A percentile compares a stretch with the other conserved stretches of the same genome.
Conservation (phyloP, 2,888 invertebrate species). For the Loripinus fragilis region DNA sequence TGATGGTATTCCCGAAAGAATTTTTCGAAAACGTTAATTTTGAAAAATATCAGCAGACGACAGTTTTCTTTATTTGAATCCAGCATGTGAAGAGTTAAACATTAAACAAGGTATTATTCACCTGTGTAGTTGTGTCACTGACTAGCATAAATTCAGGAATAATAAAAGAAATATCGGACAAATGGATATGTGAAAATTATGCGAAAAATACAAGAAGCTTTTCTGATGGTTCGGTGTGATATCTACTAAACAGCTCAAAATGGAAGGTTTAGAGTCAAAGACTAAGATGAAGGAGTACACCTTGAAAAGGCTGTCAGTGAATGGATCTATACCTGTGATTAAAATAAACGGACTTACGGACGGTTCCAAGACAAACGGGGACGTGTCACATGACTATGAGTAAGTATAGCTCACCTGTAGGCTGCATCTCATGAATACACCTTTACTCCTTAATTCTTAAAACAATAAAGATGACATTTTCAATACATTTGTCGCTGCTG, state of each 20-base stretch:
- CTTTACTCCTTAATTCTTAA: no score
- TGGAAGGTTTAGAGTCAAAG: constrained; percentile 32
- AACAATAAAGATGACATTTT: no score
- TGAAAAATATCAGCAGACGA: no score
- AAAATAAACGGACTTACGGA: neutral
- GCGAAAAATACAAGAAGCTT: neutral
- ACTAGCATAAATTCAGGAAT: no score
- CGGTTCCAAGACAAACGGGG: neutral
- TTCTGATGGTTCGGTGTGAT: neutral
- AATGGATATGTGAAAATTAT: neutral
- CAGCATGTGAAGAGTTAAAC: no score
- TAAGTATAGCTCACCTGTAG: no score
- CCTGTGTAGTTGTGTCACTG: no score
- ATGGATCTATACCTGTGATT: constrained; percentile 19
- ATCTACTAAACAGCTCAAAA: neutral
- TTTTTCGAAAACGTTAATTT: no score
- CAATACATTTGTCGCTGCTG: no score
- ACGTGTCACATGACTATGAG: neutral
- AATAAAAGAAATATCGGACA: neutral
- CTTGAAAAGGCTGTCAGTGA: constrained; percentile 24
- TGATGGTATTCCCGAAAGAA: no score
- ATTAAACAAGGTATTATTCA: no score
- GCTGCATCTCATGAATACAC: no score
- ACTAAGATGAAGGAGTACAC: constrained; percentile 49
- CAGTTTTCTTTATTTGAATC: neutral